These are phyloP conservation scores for Chloroclysta siterata DNA, from an alignment of 2,888 invertebrate species.

Conservation along the genomic window DNA sequence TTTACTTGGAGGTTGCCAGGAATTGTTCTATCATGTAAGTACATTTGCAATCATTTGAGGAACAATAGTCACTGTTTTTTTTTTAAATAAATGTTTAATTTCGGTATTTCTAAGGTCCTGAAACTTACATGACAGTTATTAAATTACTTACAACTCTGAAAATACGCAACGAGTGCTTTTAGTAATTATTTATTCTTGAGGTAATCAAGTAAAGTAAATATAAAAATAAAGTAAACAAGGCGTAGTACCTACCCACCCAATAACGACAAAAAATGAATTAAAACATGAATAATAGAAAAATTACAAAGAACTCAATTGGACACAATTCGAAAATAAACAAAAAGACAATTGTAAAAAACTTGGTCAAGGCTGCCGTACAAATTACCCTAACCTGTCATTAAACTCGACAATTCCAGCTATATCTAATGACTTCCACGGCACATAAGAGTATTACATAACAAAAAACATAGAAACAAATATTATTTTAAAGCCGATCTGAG, in stretches of 20 bases:
- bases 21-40: constrained; percentile 13
- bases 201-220: neutral
- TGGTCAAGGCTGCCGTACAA: constrained; percentile 34
- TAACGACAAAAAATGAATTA: neutral
- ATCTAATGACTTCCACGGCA: constrained; percentile 15
- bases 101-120: too few species aligned
- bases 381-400: constrained; percentile 35
- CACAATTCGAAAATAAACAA: constrained; percentile 18
- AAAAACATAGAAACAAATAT: constrained; percentile 18
- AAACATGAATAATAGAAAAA: constrained; percentile 4
- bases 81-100: too few species aligned
- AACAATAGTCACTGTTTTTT: too few species aligned
- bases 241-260: neutral
- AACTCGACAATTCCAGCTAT: constrained; percentile 27
- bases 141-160: too few species aligned
- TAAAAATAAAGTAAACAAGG: neutral
- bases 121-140: too few species aligned
- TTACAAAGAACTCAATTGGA: neutral
- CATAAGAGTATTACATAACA: constrained; percentile 28
- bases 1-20: constrained; percentile 12
- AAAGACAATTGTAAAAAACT: constrained; percentile 20
- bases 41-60: neutral
- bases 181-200: neutral
- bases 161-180: neutral
- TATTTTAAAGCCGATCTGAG: constrained; percentile 13